Evolutionary conservation across 2,113 vertebrate genomes (phyloP).

Genomic region (Chlamydotis undulata): DNA sequence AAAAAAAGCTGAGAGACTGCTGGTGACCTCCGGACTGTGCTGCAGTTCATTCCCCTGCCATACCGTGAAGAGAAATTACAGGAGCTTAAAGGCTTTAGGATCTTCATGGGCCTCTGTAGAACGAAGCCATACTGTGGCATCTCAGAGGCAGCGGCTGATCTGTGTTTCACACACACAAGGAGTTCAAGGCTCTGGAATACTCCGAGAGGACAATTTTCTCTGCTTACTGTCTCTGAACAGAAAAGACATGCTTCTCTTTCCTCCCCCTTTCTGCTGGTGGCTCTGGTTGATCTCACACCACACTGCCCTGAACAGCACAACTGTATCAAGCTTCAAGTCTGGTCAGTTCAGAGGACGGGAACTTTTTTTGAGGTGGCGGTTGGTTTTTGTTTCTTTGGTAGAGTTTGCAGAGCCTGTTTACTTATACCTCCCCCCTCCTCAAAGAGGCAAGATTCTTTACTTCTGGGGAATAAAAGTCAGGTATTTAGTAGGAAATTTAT

Average conservation of each 20-base stretch:
- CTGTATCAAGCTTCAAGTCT: not conserved
- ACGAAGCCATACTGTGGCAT: not conserved
- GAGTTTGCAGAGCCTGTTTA: not conserved
- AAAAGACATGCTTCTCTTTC: not conserved
- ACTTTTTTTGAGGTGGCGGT: not conserved
- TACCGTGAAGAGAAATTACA: not conserved
- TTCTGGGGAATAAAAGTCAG: not conserved
- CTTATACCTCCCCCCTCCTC: not conserved
- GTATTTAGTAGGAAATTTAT: not conserved
- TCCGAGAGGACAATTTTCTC: not conserved
- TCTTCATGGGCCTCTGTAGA: not conserved
- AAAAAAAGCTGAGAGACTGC: not conserved
- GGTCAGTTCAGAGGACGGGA: not conserved
- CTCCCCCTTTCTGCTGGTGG: not conserved
- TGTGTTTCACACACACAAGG: not conserved
- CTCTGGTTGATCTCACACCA: not conserved
- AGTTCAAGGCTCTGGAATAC: not conserved
- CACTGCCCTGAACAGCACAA: not conserved
- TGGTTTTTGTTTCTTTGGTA: not conserved
- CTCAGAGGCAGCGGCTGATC: not conserved
- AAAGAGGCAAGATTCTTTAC: not conserved
- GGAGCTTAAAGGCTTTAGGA: not conserved
- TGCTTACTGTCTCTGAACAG: not conserved
- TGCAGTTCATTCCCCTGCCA: not conserved
- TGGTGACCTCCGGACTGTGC: not conserved